A percentile compares a stretch with the other conserved stretches of the same genome.
These are phyloP conservation scores for Bicyclus anynana DNA, from an alignment of 1,140 invertebrate species.

Conservation along the genomic window DNA sequence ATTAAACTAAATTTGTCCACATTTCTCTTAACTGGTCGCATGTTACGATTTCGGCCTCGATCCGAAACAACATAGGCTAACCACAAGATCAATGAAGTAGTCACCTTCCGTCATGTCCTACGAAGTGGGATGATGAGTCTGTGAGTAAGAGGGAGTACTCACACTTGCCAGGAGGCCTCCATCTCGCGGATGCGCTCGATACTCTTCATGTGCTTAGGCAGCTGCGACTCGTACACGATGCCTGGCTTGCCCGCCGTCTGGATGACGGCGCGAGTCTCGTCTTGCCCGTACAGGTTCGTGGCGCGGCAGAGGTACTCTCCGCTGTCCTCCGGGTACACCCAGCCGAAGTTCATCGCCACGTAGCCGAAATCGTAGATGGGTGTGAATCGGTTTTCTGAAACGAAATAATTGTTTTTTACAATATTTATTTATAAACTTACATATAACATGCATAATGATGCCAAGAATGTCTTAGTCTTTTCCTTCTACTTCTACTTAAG, in stretches of 20 bases:
- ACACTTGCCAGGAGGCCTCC: constrained; percentile 96
- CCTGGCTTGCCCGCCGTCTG: constrained; percentile 92
- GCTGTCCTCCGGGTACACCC: constrained; percentile 95
- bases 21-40: too few species aligned
- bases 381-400: constrained; percentile 89
- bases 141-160: constrained; percentile 60
- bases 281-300: constrained; percentile 94
- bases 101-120: too few species aligned
- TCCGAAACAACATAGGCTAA: background rate
- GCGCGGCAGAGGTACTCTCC: constrained; percentile 93
- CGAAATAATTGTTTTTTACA: too few species aligned
- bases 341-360: constrained; percentile 97
- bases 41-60: too few species aligned
- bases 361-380: constrained; percentile 98
- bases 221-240: constrained; percentile 94
- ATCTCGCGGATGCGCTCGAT: constrained; percentile 97
- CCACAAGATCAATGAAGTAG: background rate
- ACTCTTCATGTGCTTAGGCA: constrained; percentile 96
- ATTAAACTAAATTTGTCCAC: too few species aligned
- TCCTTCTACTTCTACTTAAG: too few species aligned
- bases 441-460: too few species aligned
- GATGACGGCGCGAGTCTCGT: constrained; percentile 90
- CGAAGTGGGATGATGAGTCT: too few species aligned
- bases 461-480: too few species aligned
- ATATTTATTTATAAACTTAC: too few species aligned